These are phyloP conservation scores for Paratrypauchen microcephalus DNA, from an alignment of 2,797 vertebrate species.

Conservation along the genomic window DNA sequence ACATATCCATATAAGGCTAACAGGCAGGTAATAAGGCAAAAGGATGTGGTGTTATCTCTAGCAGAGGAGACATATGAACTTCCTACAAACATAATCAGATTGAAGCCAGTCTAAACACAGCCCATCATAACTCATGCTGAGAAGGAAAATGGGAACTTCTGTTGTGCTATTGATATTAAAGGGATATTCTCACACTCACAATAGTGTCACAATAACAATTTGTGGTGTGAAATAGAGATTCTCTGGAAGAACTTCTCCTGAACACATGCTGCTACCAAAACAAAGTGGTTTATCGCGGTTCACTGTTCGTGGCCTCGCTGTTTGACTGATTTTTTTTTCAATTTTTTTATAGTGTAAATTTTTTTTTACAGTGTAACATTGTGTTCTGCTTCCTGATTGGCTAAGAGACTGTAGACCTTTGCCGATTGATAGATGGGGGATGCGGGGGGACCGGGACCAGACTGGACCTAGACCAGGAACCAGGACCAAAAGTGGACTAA, in stretches of 20 bases:
- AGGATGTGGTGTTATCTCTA: constrained; percentile 10
- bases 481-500: no score
- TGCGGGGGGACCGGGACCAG: no score
- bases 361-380: no score
- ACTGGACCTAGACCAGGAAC: no score
- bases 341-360: no score
- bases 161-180: constrained; percentile 7
- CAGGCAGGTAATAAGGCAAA: constrained; percentile 1
- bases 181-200: constrained; percentile 8
- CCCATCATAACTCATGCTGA: background rate
- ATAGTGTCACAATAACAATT: constrained; percentile 5
- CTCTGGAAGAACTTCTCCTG: background rate
- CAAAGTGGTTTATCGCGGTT: no score
- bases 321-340: no score
- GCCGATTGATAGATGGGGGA: no score
- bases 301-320: no score
- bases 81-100: constrained; percentile 16
- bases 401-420: no score
- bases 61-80: background rate
- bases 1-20: constrained; percentile 3
- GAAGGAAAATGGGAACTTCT: background rate
- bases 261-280: constrained; percentile 2
- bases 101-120: background rate
- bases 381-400: no score
- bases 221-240: constrained; percentile 6